Percentiles rank a stretch among this genome's conserved stretches.
Evolutionary conservation across 2,797 vertebrate genomes (phyloP).

Genomic region (Sternotherus odoratus): DNA sequence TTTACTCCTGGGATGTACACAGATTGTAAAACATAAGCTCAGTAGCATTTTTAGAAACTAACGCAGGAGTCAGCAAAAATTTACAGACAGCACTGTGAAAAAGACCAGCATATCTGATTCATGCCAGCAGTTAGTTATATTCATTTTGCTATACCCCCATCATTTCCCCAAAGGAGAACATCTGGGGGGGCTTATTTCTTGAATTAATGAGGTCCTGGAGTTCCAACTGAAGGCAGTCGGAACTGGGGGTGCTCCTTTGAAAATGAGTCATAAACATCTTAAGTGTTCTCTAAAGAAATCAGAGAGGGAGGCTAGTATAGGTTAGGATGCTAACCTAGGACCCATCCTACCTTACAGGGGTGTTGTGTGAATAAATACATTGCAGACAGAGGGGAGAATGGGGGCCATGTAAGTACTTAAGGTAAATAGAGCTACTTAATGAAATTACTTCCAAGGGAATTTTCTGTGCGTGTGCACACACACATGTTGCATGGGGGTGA

Average conservation of each 20-base stretch:
- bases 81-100: constrained; percentile 30
- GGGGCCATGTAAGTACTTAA: neutral
- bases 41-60: constrained; percentile 66
- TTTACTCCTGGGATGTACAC: constrained; percentile 33
- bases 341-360: neutral
- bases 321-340: neutral
- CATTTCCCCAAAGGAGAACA: neutral
- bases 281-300: neutral
- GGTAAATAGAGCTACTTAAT: neutral
- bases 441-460: neutral
- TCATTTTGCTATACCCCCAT: neutral
- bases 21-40: constrained; percentile 69
- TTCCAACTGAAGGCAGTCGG: neutral
- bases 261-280: neutral
- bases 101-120: constrained; percentile 58
- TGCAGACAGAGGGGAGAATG: neutral
- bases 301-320: neutral
- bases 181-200: neutral
- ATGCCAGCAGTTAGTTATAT: neutral
- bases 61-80: constrained; percentile 69
- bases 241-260: neutral
- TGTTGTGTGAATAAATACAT: neutral
- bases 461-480: neutral
- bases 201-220: neutral
- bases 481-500: neutral